Evolutionary conservation across 2,888 invertebrate genomes (phyloP), one percentile per base, ranked within the genome.

Genomic region (Andrena flavipes): DNA sequence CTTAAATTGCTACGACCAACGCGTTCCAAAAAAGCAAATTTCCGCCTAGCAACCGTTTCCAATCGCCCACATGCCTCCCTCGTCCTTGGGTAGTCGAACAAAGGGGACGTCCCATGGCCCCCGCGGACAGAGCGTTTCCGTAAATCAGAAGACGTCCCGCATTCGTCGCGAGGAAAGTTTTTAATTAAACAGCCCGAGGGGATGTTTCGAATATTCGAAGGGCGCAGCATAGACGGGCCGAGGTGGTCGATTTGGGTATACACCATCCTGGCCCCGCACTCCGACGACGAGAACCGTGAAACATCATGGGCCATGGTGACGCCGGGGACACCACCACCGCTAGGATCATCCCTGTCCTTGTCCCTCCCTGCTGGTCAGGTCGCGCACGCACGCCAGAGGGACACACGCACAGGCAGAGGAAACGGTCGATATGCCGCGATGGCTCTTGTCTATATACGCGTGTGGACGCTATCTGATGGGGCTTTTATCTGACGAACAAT

Each of bases 401-500:
- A 26, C 54, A 51, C 54, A 59, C 67, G 59, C 74, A 56, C 81
- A 72, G 71, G 48, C 13, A 10, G 54, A 16, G 65, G 56, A 80
- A 82, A 80, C 67, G 88, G 83, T 88, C 88, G 88, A 88, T 88
- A 88, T 86, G 65, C 87, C 81, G 83, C 84, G 80, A 76, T 85
- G 76, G 79, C 68, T 75, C 72, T 68, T 68, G 59, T 74, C 74
- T 76, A 29, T 48, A 48, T 48, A 42, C 10, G 29, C 35, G 33
- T 62, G 10, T 20, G 65, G 54, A 67, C 75, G 67, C 68, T 84
- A 84, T 87, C 82, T 74, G 82, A 80, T 82, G 76, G 82, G 60
- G 88, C 89, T 89, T 89, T 89, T 85, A 87, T 82, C 73, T 73
- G 80, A 74, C 85, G 87, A 84, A 88, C 85, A 88, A 88, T 89